Evolutionary conservation across 2,113 vertebrate species (phyloP).

Genomic region (Cisticola juncidis): DNA sequence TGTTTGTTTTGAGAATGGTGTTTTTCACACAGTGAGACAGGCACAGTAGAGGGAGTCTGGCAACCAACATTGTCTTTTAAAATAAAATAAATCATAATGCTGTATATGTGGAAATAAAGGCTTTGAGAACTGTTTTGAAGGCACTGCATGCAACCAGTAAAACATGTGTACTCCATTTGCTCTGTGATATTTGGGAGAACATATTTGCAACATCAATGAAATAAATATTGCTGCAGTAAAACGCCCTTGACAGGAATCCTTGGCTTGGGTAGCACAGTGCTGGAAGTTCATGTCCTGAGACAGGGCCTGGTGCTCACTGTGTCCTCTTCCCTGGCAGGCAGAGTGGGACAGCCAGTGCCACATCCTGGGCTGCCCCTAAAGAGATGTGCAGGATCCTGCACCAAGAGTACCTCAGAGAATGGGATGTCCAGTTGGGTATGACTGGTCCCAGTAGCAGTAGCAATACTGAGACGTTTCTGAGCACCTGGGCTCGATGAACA

Average conservation of each 20-base stretch:
- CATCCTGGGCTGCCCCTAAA: background rate
- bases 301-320: background rate
- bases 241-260: background rate
- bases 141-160: background rate
- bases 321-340: background rate
- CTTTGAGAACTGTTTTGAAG: background rate
- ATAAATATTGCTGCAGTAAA: background rate
- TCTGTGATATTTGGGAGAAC: background rate
- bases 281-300: background rate
- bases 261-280: background rate
- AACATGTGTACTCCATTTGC: background rate
- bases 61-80: background rate
- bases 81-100: background rate
- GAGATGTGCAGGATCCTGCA: background rate
- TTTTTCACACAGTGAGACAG: background rate
- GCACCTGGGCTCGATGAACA: fast-evolving
- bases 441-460: background rate
- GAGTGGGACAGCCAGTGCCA: background rate
- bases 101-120: background rate
- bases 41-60: background rate
- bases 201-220: background rate
- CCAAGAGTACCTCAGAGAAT: background rate
- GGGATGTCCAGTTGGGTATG: background rate
- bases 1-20: background rate
- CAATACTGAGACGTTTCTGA: fast-evolving